Evolutionary conservation across 2,888 invertebrate species (phyloP), one percentile per base, ranked within the genome.

Genomic region (Tetropium fuscum): DNA sequence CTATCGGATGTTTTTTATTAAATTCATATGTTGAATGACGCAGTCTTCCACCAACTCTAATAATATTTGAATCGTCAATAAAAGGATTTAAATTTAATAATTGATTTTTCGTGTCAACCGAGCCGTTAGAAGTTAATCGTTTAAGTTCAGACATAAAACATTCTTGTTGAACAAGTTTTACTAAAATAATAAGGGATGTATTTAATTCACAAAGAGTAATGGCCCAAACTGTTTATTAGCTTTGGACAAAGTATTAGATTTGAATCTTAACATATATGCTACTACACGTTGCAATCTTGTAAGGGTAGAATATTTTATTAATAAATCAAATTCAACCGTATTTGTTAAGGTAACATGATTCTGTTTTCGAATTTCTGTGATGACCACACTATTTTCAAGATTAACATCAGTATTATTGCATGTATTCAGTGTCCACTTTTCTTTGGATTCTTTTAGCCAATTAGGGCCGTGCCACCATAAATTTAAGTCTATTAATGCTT

Each of bases 21-120:
- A 40, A 61, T n/a, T 2, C n/a, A 45, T 18, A 18, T n/a, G 51
- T 41, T 8, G 62, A 32, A 49, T 59, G 48, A 20, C 32, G 27
- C 5, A 63, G 19, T 43, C 59, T 18, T 5, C 58, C 58, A 8
- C 62, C 62, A 5, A 62, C 62, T 49, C 62, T 4, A 13, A 22
- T 40, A 22, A 62, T 16, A 5, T 51, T 11, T 19, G 32, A 34
- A 4, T 19, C 20, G 16, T 51, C 45, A 3, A 63, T 4, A 41
- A 59, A 58, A 7, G 45, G 45, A n/a, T 55, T 59, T 41, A 59
- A 47, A 19, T 4, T 10, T 38, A 55, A 38, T 7, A 63, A 10
- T 11, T 19, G 34, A 38, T 57, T 53, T 16, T 51, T 49, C 7
- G 36, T 56, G 8, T 38, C 13, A 20, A 59, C n/a, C 1, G 20